Evolutionary conservation across 2,888 invertebrate species (phyloP).

Genomic region (Chrysolina haemoptera): DNA sequence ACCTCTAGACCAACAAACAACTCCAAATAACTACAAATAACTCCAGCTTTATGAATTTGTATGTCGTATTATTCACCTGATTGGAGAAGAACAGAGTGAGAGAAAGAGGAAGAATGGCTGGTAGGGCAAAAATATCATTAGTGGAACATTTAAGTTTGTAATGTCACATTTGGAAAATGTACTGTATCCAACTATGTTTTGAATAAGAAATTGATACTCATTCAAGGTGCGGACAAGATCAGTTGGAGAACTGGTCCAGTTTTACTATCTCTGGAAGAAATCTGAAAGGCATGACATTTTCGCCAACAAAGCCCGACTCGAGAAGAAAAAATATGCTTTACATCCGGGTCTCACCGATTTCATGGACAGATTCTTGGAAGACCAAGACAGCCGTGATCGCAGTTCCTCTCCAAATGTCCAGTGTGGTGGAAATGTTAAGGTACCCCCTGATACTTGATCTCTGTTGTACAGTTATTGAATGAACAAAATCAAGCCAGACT

Average conservation of each 20-base stretch:
- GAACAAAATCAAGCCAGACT: slow-evolving; percentile 36
- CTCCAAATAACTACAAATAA: no score
- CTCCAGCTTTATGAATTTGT: no score
- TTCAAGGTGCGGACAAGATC: slow-evolving; percentile 88
- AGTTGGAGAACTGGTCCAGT: slow-evolving; percentile 97
- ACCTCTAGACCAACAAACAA: no score
- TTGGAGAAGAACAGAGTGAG: no score
- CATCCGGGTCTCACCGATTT: slow-evolving; percentile 95
- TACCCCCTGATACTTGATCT: slow-evolving; percentile 54
- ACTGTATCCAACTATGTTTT: no score
- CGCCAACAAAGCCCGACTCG: slow-evolving; percentile 89
- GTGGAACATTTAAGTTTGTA: neutral
- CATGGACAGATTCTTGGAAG: slow-evolving; percentile 93
- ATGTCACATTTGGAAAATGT: no score
- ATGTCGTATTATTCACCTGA: no score
- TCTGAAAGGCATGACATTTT: slow-evolving; percentile 96
- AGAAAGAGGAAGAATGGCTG: no score
- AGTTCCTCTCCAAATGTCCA: slow-evolving; percentile 82
- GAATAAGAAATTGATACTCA: slow-evolving; percentile 7
- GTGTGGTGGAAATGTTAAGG: slow-evolving; percentile 55
- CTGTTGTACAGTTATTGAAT: slow-evolving; percentile 51
- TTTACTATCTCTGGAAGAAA: slow-evolving; percentile 98
- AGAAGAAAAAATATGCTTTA: slow-evolving; percentile 92
- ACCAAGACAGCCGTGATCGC: slow-evolving; percentile 82
- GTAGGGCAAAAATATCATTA: neutral